Conservation (phyloP, 2,797 vertebrate species). For the Salarias fasciatus region DNA sequence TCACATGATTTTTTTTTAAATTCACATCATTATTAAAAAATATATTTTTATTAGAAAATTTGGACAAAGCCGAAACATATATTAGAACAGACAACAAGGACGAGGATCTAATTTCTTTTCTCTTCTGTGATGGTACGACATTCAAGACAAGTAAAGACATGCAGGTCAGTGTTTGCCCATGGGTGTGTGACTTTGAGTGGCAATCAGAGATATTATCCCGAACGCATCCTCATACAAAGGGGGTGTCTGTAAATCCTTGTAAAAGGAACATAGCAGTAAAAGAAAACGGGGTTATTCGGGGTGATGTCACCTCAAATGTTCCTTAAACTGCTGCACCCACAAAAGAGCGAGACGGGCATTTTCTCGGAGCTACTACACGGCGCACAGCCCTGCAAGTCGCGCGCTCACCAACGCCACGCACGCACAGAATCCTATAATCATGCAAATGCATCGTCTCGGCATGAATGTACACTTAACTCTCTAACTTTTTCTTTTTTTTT, state of each 20-base stretch:
- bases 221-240: conserved; percentile 13
- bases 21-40: too few species aligned
- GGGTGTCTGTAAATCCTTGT: conserved; percentile 19
- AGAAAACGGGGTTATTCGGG: conserved; percentile 15
- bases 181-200: conserved; percentile 36
- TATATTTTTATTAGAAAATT: too few species aligned
- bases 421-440: conserved; percentile 28
- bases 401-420: neutral
- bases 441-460: conserved; percentile 40
- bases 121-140: conserved; percentile 9
- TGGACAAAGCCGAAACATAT: too few species aligned
- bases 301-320: conserved; percentile 13
- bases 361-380: neutral
- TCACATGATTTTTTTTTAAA: too few species aligned
- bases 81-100: neutral
- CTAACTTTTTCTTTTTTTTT: too few species aligned
- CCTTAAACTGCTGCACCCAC: conserved; percentile 10
- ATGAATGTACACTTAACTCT: conserved; percentile 55
- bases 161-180: conserved; percentile 9
- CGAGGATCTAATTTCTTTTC: neutral
- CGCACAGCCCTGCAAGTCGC: conserved; percentile 1
- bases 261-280: conserved; percentile 5
- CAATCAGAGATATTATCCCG: conserved; percentile 20
- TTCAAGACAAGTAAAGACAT: conserved; percentile 25
- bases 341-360: neutral